Percentiles rank a stretch among this genome's conserved stretches.
These are phyloP conservation scores for Laupala kohalensis DNA, from an alignment of 1,140 invertebrate species.

Conservation along the genomic window DNA sequence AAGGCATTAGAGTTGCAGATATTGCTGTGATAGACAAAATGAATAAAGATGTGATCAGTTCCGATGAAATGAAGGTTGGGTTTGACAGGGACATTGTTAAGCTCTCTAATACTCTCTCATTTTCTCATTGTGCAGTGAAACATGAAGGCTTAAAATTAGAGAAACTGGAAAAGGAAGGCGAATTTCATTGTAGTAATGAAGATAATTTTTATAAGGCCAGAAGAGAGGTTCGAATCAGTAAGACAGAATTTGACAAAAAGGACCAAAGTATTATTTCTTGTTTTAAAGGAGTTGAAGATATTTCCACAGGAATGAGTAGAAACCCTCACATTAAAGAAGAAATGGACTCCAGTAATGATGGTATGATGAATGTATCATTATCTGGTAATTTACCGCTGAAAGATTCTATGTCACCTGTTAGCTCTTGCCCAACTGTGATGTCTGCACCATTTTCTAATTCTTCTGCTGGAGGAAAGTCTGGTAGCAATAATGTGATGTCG, in stretches of 20 bases:
- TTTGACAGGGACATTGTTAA: not conserved
- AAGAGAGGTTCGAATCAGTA: not conserved
- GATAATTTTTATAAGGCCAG: not conserved
- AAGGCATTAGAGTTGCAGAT: no score
- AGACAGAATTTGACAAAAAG: not conserved
- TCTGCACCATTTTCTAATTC: not conserved
- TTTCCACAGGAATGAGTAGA: slow-evolving; percentile 26
- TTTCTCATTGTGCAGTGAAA: not conserved
- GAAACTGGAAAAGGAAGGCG: not conserved
- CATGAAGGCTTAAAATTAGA: not conserved
- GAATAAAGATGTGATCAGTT: no score
- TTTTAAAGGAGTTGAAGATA: not conserved
- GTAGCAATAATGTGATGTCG: not conserved
- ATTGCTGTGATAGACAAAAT: no score
- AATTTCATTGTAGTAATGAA: no score
- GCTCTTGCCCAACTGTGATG: not conserved
- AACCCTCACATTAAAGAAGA: slow-evolving; percentile 43
- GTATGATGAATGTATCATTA: not conserved
- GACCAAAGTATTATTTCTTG: not conserved
- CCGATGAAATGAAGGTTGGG: not conserved
- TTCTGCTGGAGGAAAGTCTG: not conserved
- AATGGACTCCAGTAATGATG: slow-evolving; percentile 28
- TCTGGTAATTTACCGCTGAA: not conserved
- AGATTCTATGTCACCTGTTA: not conserved
- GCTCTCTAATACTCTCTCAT: not conserved